phyloP scores from a whole-genome alignment of 2,888 invertebrate species.

The Desoria tigrina region DNA sequence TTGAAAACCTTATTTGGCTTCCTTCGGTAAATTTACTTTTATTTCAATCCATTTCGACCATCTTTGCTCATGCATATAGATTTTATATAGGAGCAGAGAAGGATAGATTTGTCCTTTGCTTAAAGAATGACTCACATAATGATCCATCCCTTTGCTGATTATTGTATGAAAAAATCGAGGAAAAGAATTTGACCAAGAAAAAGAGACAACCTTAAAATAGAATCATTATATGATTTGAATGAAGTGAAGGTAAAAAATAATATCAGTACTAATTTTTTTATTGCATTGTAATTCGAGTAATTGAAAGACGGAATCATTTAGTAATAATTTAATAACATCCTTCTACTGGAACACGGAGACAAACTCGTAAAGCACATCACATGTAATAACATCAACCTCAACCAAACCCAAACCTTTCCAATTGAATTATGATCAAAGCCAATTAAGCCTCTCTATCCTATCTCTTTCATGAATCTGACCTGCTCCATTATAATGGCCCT shows the following conservation, averaged over 20 bases:
- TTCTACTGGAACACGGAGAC: too few species aligned
- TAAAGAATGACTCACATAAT: constrained; percentile 11
- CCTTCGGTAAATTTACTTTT: constrained; percentile 22
- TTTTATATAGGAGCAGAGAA: too few species aligned
- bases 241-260: too few species aligned
- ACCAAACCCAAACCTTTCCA: constrained; percentile 3
- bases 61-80: neutral
- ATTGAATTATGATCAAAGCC: neutral
- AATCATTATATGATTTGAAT: neutral
- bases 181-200: constrained; percentile 16
- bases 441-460: neutral
- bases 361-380: too few species aligned
- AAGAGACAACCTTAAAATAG: constrained; percentile 3
- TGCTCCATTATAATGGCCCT: neutral
- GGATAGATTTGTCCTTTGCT: constrained; percentile 6
- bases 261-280: too few species aligned
- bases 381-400: too few species aligned
- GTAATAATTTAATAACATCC: too few species aligned
- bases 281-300: too few species aligned
- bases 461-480: constrained; percentile 8
- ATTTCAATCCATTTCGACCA: constrained; percentile 13
- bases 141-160: constrained; percentile 3
- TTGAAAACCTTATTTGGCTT: constrained; percentile 22
- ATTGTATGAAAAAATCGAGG: constrained; percentile 10
- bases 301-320: too few species aligned